Percentiles rank a stretch among this genome's conserved stretches.
Evolutionary conservation across 2,888 invertebrate genomes (phyloP).

Genomic region (Cheilosia soror): DNA sequence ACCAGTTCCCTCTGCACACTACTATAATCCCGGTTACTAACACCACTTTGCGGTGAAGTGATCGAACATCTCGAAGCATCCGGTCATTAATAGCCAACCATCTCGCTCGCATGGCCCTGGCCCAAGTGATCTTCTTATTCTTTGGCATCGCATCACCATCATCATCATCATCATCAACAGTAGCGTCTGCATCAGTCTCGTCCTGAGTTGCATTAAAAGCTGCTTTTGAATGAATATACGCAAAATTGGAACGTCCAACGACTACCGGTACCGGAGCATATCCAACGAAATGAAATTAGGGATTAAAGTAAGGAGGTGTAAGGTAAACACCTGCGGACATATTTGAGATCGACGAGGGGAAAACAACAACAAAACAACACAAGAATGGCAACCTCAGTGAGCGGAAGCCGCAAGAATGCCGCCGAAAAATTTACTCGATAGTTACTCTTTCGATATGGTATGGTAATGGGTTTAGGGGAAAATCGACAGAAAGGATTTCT

Average conservation of each 20-base stretch:
- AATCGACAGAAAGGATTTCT: conserved; percentile 42
- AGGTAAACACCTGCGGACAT: conserved; percentile 75
- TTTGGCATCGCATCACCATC: conserved; percentile 40
- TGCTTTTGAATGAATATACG: conserved; percentile 72
- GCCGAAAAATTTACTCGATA: conserved; percentile 65
- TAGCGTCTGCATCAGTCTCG: conserved; percentile 60
- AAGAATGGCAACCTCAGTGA: conserved; percentile 40
- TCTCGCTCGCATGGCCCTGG: conserved; percentile 20
- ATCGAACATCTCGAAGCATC: conserved; percentile 73
- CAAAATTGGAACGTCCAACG: conserved; percentile 49
- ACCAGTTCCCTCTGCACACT: conserved; percentile 61
- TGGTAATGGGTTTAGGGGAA: conserved; percentile 61
- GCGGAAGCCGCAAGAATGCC: conserved; percentile 70
- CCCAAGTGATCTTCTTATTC: conserved; percentile 55
- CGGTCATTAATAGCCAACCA: conserved; percentile 73
- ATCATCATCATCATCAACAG: conserved; percentile 49
- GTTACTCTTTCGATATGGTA: conserved; percentile 68
- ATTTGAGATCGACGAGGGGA: conserved; percentile 25
- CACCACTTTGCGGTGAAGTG: conserved; percentile 31
- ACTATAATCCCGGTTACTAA: conserved; percentile 44
- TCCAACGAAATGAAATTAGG: conserved; percentile 47
- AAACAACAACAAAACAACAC: neutral
- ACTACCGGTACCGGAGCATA: conserved; percentile 25
- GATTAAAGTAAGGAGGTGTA: conserved; percentile 69
- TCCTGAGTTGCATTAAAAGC: conserved; percentile 45